phyloP scores from a whole-genome alignment of 2,797 vertebrate species.

The Percopsis omiscomaycus region DNA sequence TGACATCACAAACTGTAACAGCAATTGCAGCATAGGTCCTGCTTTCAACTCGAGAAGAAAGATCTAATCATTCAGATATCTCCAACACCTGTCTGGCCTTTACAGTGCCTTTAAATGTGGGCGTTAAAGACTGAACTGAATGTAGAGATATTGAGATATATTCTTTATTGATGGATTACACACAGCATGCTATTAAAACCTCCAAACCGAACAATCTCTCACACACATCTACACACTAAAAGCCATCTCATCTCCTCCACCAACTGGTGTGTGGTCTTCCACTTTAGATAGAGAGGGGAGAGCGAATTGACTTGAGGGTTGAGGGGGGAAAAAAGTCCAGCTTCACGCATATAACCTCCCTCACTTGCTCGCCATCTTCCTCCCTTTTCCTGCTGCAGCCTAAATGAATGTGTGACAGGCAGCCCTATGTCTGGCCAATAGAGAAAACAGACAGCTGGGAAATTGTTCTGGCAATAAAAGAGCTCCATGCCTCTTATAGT shows the following conservation, averaged over 20 bases:
- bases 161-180: neutral
- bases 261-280: constrained; percentile 22
- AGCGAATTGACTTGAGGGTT: constrained; percentile 41
- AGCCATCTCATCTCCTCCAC: constrained; percentile 37
- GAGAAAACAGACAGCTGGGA: constrained; percentile 57
- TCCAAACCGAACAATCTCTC: constrained; percentile 13
- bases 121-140: constrained; percentile 11
- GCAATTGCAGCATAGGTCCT: too few species aligned
- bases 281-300: constrained; percentile 17
- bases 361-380: neutral
- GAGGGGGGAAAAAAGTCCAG: constrained; percentile 4
- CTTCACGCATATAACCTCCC: constrained; percentile 10
- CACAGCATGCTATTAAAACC: neutral
- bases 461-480: constrained; percentile 50
- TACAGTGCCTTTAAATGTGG: too few species aligned
- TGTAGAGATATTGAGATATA: neutral
- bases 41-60: too few species aligned
- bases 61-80: too few species aligned
- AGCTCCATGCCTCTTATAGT: constrained; percentile 42
- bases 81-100: too few species aligned
- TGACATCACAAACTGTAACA: too few species aligned
- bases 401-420: constrained; percentile 54
- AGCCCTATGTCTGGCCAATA: constrained; percentile 22
- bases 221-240: constrained; percentile 12
- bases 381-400: neutral